phyloP scores from a whole-genome alignment of 2,888 invertebrate species.

The Drosophila nr. fundita region DNA sequence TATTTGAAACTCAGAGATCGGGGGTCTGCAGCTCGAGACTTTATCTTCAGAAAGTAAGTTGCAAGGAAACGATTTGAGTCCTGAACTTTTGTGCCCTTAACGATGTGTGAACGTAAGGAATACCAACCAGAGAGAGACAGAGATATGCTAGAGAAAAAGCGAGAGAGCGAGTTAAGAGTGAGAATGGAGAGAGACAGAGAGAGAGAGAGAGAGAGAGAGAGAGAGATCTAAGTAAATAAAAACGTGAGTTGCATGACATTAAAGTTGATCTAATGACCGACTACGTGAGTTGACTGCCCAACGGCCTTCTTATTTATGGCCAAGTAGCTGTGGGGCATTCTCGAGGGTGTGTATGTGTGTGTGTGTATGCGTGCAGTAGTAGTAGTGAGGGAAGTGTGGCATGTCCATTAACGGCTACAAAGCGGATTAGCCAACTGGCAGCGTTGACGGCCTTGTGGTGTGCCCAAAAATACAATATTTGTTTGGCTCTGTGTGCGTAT shows the following conservation, averaged over 20 bases:
- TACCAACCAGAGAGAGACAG: slow-evolving; percentile 15
- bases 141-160: neutral
- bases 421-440: slow-evolving; percentile 61
- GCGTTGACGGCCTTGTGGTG: slow-evolving; percentile 41
- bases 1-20: neutral
- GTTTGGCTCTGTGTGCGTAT: neutral
- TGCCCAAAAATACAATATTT: slow-evolving; percentile 16
- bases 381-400: slow-evolving; percentile 2
- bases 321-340: slow-evolving; percentile 5
- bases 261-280: slow-evolving; percentile 76
- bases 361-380: neutral
- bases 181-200: slow-evolving; percentile 13
- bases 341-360: neutral
- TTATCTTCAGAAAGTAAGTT: neutral
- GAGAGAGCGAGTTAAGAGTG: slow-evolving; percentile 2
- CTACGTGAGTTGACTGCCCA: slow-evolving; percentile 68
- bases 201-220: slow-evolving; percentile 3
- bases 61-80: neutral
- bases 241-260: slow-evolving; percentile 72
- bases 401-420: slow-evolving; percentile 60
- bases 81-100: neutral
- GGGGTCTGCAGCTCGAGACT: neutral
- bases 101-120: slow-evolving; percentile 62
- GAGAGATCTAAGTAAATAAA: slow-evolving; percentile 70
- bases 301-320: slow-evolving; percentile 51